These are phyloP conservation scores for Hecatera dysodea DNA, from an alignment of 2,888 invertebrate genomes.

Conservation along the genomic window DNA sequence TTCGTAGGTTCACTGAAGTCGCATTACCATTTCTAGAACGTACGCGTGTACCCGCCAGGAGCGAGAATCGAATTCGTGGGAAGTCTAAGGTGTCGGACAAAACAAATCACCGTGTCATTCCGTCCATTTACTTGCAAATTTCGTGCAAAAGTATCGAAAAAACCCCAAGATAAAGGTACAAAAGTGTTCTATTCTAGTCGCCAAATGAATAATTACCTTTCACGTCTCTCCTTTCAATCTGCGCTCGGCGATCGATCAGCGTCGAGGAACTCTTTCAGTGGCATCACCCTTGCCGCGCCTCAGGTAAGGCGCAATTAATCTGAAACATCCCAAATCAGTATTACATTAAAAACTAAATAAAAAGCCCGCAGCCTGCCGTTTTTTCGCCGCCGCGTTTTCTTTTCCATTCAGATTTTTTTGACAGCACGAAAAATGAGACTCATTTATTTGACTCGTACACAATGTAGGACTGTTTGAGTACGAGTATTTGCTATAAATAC, in stretches of 20 bases:
- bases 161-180: slow-evolving; percentile 89
- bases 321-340: slow-evolving; percentile 91
- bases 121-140: slow-evolving; percentile 90
- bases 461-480: slow-evolving; percentile 91
- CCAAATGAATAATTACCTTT: slow-evolving; percentile 91
- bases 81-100: slow-evolving; percentile 82
- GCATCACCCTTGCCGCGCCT: slow-evolving; percentile 88
- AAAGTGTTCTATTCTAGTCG: slow-evolving; percentile 91
- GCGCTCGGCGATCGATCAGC: slow-evolving; percentile 89
- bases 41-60: slow-evolving; percentile 69
- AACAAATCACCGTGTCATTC: slow-evolving; percentile 89
- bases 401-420: slow-evolving; percentile 91
- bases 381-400: slow-evolving; percentile 89
- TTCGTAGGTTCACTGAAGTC: slow-evolving; percentile 58
- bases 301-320: slow-evolving; percentile 91
- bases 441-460: slow-evolving; percentile 91
- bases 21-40: slow-evolving; percentile 70
- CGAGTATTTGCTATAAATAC: slow-evolving; percentile 91
- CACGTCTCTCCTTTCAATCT: slow-evolving; percentile 90
- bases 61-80: slow-evolving; percentile 82
- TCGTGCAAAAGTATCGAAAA: slow-evolving; percentile 89
- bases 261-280: slow-evolving; percentile 90
- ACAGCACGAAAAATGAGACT: slow-evolving; percentile 91
- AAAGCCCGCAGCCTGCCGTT: slow-evolving; percentile 87
- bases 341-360: slow-evolving; percentile 90